Conservation (phyloP, 2,888 invertebrate genomes). For the Yponomeuta plumbellus region DNA sequence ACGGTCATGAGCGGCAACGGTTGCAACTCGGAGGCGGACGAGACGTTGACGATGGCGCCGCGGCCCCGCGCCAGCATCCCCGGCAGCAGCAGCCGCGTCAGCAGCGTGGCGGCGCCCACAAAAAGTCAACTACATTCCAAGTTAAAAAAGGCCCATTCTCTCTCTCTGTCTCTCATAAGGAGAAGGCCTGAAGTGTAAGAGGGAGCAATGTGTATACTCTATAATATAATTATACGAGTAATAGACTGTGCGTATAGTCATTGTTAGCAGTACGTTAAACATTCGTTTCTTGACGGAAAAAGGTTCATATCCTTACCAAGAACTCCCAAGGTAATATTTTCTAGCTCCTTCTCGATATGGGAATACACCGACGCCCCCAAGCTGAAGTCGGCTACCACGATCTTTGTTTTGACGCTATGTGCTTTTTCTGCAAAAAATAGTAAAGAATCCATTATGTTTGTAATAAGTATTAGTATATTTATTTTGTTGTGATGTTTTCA, state of each 20-base stretch:
- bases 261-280: too few relatives aligned
- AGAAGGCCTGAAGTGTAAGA: too few relatives aligned
- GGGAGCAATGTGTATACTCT: too few relatives aligned
- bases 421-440: conserved; percentile 54
- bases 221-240: too few relatives aligned
- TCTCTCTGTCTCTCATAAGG: too few relatives aligned
- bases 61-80: conserved; percentile 84
- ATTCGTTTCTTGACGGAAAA: too few relatives aligned
- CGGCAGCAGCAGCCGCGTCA: conserved; percentile 86
- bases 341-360: conserved; percentile 82
- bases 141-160: too few relatives aligned
- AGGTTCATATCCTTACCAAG: conserved; percentile 78
- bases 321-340: conserved; percentile 87
- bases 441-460: not conserved
- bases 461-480: not conserved
- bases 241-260: too few relatives aligned
- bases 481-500: too few relatives aligned
- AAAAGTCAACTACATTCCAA: too few relatives aligned
- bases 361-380: conserved; percentile 83
- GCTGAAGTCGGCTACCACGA: conserved; percentile 88
- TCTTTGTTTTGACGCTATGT: conserved; percentile 81
- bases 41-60: conserved; percentile 93
- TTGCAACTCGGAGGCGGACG: conserved; percentile 91
- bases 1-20: conserved; percentile 93
- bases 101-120: conserved; percentile 89